phyloP scores from a whole-genome alignment of 2,888 invertebrate genomes.

The Zaprionus bogoriensis region DNA sequence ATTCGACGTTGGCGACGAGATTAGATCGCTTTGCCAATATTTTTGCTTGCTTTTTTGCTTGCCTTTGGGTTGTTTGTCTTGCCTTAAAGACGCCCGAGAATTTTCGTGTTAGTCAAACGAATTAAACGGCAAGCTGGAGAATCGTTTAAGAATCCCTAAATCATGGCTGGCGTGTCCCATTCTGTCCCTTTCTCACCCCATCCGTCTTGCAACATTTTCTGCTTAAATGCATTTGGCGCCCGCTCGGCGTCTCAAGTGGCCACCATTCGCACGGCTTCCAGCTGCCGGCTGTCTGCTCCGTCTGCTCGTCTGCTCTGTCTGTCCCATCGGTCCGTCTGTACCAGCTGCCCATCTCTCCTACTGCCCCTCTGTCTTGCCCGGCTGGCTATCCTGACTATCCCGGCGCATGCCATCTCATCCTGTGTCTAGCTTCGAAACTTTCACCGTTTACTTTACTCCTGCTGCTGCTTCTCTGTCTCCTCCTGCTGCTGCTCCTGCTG shows the following conservation, averaged over 20 bases:
- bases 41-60: background rate
- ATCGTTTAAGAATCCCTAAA: constrained; percentile 64
- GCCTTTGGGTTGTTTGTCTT: constrained; percentile 1
- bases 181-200: constrained; percentile 7
- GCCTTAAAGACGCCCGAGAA: constrained; percentile 7
- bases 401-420: constrained; percentile 8
- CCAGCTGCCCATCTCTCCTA: constrained; percentile 16
- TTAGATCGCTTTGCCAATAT: constrained; percentile 26
- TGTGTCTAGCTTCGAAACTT: constrained; percentile 55
- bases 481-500: background rate
- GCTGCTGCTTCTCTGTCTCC: constrained; percentile 6
- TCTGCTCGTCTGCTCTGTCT: constrained; percentile 3
- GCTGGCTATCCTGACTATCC: constrained; percentile 15
- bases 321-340: too few relatives aligned
- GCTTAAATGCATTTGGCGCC: constrained; percentile 69
- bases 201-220: constrained; percentile 49
- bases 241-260: constrained; percentile 57
- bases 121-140: constrained; percentile 39
- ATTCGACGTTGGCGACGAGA: constrained; percentile 12
- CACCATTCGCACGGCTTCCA: constrained; percentile 21
- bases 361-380: constrained; percentile 9
- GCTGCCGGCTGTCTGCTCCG: constrained; percentile 27
- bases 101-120: constrained; percentile 25
- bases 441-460: constrained; percentile 55
- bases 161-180: constrained; percentile 49